Conservation (phyloP, 1,140 invertebrate species). For the Philopotamus ludificatus region DNA sequence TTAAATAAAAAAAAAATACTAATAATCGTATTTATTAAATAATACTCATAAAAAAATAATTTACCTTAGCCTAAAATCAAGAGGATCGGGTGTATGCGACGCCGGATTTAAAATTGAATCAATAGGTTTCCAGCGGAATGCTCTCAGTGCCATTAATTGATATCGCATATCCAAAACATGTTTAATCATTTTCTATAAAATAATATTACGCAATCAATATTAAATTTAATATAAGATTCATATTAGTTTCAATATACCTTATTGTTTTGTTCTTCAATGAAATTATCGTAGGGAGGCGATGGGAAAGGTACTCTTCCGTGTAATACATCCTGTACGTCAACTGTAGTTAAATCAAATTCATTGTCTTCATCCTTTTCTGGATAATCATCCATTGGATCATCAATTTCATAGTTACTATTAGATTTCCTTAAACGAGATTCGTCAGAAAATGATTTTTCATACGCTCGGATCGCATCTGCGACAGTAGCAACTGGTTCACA, state of each 20-base stretch:
- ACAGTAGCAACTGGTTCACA: slow-evolving; percentile 66
- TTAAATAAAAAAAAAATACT: slow-evolving; percentile 38
- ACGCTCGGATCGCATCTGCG: slow-evolving; percentile 66
- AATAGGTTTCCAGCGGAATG: slow-evolving; percentile 62
- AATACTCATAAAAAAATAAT: slow-evolving; percentile 18
- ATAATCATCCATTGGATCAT: background rate
- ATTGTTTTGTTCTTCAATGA: slow-evolving; percentile 22
- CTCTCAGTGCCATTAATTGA: slow-evolving; percentile 77
- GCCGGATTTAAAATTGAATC: slow-evolving; percentile 73
- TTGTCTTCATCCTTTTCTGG: background rate
- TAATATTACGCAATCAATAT: background rate
- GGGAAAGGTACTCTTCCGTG: slow-evolving; percentile 30
- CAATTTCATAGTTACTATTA: background rate
- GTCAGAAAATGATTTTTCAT: slow-evolving; percentile 64
- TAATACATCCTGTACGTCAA: slow-evolving; percentile 19
- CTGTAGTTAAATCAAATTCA: slow-evolving; percentile 18
- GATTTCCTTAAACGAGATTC: slow-evolving; percentile 37
- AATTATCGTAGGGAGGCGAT: slow-evolving; percentile 29
- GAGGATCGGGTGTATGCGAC: slow-evolving; percentile 72
- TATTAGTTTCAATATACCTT: too few species aligned
- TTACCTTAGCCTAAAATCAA: slow-evolving; percentile 78
- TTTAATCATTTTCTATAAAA: slow-evolving; percentile 33
- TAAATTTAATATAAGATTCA: too few species aligned
- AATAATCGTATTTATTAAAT: slow-evolving; percentile 3
- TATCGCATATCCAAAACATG: slow-evolving; percentile 73